A percentile compares a stretch with the other conserved stretches of the same genome.
phyloP scores from a whole-genome alignment of 1,140 invertebrate genomes.

The Sitophilus oryzae region DNA sequence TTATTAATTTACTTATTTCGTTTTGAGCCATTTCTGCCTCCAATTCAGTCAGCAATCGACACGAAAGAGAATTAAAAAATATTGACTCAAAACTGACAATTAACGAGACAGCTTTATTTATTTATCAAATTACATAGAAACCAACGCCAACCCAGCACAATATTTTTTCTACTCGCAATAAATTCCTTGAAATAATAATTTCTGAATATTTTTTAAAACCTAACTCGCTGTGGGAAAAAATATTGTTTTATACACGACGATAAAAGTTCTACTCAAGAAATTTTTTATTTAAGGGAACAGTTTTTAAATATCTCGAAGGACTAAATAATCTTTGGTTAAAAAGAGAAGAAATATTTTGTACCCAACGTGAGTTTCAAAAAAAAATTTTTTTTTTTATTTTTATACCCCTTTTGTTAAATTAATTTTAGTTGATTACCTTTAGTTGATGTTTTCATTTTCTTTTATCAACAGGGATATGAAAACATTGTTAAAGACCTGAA shows the following conservation, averaged over 20 bases:
- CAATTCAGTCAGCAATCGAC: no score
- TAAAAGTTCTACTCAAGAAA: background rate
- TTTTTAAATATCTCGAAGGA: constrained; percentile 3
- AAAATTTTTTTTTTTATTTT: constrained; percentile 12
- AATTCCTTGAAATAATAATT: no score
- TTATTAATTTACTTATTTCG: no score
- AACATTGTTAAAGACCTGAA: constrained; percentile 71
- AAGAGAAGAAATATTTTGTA: constrained; percentile 16
- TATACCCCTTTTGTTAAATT: constrained; percentile 13
- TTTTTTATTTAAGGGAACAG: constrained; percentile 10
- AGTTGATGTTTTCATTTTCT: constrained; percentile 29
- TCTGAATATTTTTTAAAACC: no score
- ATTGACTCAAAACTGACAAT: no score
- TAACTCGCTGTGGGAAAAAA: background rate
- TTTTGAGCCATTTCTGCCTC: no score
- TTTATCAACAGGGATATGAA: constrained; percentile 67
- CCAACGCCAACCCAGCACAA: no score
- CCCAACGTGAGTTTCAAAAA: constrained; percentile 7
- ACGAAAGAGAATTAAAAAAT: no score
- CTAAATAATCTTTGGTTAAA: constrained; percentile 15
- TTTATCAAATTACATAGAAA: no score
- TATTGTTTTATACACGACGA: no score
- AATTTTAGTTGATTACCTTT: background rate
- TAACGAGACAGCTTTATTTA: no score
- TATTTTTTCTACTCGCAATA: no score